phyloP scores from a whole-genome alignment of 2,797 vertebrate genomes.

The Micropoecilia bifurca region DNA sequence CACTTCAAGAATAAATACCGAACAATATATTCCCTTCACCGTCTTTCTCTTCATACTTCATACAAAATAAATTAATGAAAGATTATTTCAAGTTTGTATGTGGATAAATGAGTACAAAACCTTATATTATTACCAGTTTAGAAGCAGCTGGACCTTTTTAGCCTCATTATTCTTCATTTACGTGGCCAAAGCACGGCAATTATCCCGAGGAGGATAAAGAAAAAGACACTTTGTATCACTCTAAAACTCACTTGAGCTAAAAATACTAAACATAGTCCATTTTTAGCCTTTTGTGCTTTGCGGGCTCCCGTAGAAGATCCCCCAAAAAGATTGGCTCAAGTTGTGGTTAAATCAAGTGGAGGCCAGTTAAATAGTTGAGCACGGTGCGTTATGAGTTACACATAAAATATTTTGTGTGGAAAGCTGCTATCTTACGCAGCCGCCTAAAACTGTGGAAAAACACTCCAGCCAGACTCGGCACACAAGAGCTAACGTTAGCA shows the following conservation, averaged over 20 bases:
- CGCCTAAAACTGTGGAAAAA: neutral
- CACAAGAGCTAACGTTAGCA: neutral
- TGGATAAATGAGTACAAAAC: neutral
- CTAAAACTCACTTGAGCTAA: constrained; percentile 75
- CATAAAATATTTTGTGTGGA: neutral
- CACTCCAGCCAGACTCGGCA: neutral
- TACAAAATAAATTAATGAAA: neutral
- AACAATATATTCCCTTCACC: too few relatives aligned
- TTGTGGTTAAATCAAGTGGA: constrained; percentile 20
- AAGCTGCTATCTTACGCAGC: neutral
- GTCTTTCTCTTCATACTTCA: neutral
- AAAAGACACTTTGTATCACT: constrained; percentile 17
- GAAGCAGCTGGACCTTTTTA: neutral
- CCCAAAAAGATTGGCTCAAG: constrained; percentile 4
- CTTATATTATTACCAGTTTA: neutral
- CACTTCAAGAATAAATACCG: too few relatives aligned
- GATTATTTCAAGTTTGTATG: neutral
- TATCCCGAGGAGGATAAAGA: constrained; percentile 18
- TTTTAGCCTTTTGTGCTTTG: constrained; percentile 1
- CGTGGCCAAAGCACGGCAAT: constrained; percentile 26
- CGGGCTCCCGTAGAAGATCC: neutral
- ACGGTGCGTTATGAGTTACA: constrained; percentile 4
- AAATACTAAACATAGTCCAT: constrained; percentile 61
- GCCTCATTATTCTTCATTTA: constrained; percentile 16
- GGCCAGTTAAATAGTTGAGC: constrained; percentile 25